These are phyloP conservation scores for Channa striata DNA, from an alignment of 2,797 vertebrate genomes.

Conservation along the genomic window DNA sequence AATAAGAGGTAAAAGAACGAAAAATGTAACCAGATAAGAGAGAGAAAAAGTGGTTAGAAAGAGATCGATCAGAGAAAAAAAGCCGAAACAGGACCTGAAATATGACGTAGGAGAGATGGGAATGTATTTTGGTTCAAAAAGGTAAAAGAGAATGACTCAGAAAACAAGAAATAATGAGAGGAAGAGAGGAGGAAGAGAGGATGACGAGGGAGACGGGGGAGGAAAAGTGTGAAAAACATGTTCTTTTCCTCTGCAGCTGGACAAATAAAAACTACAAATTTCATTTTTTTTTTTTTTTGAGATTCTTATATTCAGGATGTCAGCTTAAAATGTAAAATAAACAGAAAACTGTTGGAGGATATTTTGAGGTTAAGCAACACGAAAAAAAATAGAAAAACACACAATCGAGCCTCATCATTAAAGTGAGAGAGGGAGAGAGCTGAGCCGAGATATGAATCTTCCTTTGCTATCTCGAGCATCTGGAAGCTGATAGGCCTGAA, in stretches of 20 bases:
- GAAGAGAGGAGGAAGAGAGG: background rate
- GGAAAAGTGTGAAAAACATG: background rate
- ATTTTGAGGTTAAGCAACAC: background rate
- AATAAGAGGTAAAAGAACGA: background rate
- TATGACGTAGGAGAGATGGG: background rate
- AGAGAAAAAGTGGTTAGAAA: too few relatives aligned
- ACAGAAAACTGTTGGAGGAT: background rate
- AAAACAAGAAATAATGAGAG: slow-evolving; percentile 1
- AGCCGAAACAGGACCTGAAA: background rate
- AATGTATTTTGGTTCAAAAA: background rate
- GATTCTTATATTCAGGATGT: background rate
- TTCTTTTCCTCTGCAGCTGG: background rate
- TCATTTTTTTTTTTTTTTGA: background rate
- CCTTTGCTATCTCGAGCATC: slow-evolving; percentile 43
- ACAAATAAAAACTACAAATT: background rate
- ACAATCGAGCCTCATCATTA: slow-evolving; percentile 7
- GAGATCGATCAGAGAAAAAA: too few relatives aligned
- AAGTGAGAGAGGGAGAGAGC: background rate
- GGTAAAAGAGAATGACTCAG: slow-evolving; percentile 7
- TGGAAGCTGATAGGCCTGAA: slow-evolving; percentile 53
- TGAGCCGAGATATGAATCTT: slow-evolving; percentile 31
- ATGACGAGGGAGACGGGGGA: background rate
- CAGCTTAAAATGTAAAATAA: background rate
- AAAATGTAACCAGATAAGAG: background rate
- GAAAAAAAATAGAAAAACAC: background rate